Conservation (phyloP, 2,113 vertebrate genomes). For the Pseudopipra pipra region DNA sequence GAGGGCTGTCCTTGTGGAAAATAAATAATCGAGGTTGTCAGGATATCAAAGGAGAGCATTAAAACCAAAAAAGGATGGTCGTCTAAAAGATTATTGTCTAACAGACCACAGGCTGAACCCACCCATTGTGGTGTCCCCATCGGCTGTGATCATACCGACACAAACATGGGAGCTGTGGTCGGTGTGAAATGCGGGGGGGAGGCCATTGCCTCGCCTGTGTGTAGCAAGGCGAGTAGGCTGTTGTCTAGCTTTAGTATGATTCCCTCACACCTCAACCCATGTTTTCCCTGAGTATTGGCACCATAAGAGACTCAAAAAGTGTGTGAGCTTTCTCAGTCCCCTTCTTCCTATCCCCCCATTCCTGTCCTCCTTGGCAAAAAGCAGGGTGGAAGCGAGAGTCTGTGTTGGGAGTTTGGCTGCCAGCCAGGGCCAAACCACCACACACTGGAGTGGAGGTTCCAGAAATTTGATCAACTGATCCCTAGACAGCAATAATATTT, state of each 20-base stretch:
- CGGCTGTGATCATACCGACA: background rate
- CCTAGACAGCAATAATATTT: background rate
- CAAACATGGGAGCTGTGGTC: background rate
- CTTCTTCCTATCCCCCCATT: background rate
- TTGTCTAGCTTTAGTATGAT: background rate
- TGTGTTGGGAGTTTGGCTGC: background rate
- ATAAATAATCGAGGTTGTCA: background rate
- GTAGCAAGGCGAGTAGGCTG: accelerated
- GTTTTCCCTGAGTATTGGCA: background rate
- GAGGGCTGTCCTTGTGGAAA: background rate
- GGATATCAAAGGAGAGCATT: background rate
- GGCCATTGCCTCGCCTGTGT: background rate
- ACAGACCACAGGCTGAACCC: background rate
- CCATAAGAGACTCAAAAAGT: background rate
- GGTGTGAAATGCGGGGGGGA: accelerated
- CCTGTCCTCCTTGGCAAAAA: background rate
- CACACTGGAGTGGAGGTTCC: background rate
- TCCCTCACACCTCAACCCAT: accelerated
- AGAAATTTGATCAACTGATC: background rate
- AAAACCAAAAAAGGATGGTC: background rate
- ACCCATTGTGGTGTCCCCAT: background rate
- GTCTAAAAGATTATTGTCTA: background rate
- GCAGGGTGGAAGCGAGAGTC: background rate
- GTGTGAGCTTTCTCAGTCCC: background rate
- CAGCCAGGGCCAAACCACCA: accelerated